Evolutionary conservation across 2,888 invertebrate species (phyloP).

Genomic region (Arge pagana): DNA sequence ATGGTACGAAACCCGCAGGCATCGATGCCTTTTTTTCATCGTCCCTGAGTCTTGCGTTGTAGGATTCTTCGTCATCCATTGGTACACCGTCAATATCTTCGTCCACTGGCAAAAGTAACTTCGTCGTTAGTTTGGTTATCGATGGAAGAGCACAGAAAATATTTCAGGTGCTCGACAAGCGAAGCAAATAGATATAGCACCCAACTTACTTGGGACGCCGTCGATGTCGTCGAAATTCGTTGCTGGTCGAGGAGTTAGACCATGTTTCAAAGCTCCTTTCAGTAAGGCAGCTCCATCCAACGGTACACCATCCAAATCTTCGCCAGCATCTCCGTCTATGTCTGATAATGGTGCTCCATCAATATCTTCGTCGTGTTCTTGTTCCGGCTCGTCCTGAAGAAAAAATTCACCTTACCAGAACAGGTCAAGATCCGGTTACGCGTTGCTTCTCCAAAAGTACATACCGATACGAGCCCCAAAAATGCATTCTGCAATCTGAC

Average conservation of each 20-base stretch:
- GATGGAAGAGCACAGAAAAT: neutral
- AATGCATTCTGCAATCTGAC: conserved; percentile 88
- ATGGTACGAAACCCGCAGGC: conserved; percentile 81
- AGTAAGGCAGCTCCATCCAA: conserved; percentile 82
- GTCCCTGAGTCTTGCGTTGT: conserved; percentile 41
- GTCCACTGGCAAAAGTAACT: no score
- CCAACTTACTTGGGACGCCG: conserved; percentile 66
- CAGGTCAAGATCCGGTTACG: neutral
- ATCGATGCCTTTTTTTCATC: conserved; percentile 55
- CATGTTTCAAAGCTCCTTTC: conserved; percentile 68
- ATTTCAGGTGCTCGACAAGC: conserved; percentile 1
- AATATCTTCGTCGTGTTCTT: conserved; percentile 67
- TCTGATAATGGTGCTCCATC: conserved; percentile 71
- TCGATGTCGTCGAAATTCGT: conserved; percentile 70
- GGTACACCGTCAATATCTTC: conserved; percentile 80
- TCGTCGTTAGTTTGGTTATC: neutral
- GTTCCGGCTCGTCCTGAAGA: conserved; percentile 48
- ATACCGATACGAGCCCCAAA: conserved; percentile 70
- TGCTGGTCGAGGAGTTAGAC: conserved; percentile 51
- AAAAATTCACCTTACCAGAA: neutral
- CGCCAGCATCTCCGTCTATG: conserved; percentile 58
- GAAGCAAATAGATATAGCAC: neutral
- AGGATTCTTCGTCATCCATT: conserved; percentile 59
- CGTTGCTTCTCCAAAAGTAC: conserved; percentile 14
- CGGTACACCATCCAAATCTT: conserved; percentile 67